Base-by-base conservation (phyloP, 2,113 vertebrate genomes). In the Dasyornis broadbenti region DNA sequence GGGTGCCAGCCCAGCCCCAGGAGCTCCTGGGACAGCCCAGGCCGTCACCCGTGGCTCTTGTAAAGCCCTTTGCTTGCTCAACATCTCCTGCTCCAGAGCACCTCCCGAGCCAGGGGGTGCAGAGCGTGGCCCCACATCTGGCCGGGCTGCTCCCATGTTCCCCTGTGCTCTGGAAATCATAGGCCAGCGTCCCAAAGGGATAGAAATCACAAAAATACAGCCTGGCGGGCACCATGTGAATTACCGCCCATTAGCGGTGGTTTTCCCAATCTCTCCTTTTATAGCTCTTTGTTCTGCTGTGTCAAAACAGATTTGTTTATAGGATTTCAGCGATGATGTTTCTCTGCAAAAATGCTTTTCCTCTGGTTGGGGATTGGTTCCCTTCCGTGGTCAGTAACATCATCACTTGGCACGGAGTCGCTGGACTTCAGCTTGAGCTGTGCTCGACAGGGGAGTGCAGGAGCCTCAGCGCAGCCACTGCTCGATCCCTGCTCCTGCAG, bases 211-310 rank as follows among this genome's bases (percentile, higher is more conserved):
- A 65, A 19, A 65, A 76, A 73, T 17, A 42, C 70, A 52, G 93
- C 12, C 92, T 73, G 92, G 57, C 26, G 0, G 94, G 90, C 93
- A 91, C 63, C 93, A 17, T 15, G 64, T 66, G 84, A 77, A 37
- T 82, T 47, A 59, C 75, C 0, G 7, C 71, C 82, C 69, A 27
- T 86, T 56, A 86, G 64, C 0, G 1, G 64, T 9, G 88, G 13
- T 78, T 83, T 80, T 72, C 85, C 71, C 52, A 4, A 83, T 20
- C 88, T 83, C 79, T 86, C 93, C 92, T 95, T 95, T 96, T 95
- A 91, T 93, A 94, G 93, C 60, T 82, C 94, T 89, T 77, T 53
- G 60, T 53, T 49, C 64, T 28, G 56, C 13, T 56, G 22, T 27
- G 60, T 60, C 77, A 13, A 70, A 61, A 33, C 54, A 8, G 39